Evolutionary conservation across 2,888 invertebrate genomes (phyloP).

Genomic region (Euspilapteryx auroguttella): DNA sequence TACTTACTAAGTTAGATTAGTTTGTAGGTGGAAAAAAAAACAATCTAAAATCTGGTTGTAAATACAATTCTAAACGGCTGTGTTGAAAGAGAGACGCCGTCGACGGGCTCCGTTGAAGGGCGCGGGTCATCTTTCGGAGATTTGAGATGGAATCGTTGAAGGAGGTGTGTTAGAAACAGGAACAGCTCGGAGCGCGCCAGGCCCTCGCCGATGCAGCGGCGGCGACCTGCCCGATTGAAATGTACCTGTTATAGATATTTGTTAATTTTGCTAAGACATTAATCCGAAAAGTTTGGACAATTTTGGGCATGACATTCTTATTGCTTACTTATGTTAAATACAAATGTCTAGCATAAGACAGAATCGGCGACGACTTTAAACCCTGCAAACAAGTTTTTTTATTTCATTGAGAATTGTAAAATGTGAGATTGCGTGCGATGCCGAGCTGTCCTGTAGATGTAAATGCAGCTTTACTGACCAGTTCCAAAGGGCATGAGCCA

Average conservation of each 20-base stretch:
- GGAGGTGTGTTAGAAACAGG: conserved; percentile 69
- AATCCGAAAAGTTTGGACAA: too few species aligned
- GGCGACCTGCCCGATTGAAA: conserved; percentile 54
- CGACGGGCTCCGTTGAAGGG: conserved; percentile 46
- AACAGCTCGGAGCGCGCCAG: conserved; percentile 75
- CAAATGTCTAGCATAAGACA: too few species aligned
- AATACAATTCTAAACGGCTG: conserved; percentile 50
- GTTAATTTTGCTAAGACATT: too few species aligned
- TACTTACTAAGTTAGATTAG: background rate
- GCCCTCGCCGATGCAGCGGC: conserved; percentile 80
- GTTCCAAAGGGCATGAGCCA: conserved; percentile 42
- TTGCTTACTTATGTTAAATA: too few species aligned
- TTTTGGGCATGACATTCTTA: too few species aligned
- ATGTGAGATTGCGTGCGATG: too few species aligned
- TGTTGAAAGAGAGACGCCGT: conserved; percentile 61
- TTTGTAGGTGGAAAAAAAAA: too few species aligned
- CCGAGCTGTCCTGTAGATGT: too few species aligned
- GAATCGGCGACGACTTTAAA: too few species aligned
- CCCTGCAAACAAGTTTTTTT: too few species aligned
- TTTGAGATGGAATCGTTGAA: conserved; percentile 66
- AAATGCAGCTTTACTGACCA: conserved; percentile 40
- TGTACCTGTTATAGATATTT: too few species aligned
- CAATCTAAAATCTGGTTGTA: conserved; percentile 22
- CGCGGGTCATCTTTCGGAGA: conserved; percentile 27
- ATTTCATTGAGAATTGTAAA: too few species aligned